Percentiles rank a stretch among this genome's conserved stretches.
Evolutionary conservation across 2,113 vertebrate species (phyloP).

Genomic region (Aphyosemion australe): DNA sequence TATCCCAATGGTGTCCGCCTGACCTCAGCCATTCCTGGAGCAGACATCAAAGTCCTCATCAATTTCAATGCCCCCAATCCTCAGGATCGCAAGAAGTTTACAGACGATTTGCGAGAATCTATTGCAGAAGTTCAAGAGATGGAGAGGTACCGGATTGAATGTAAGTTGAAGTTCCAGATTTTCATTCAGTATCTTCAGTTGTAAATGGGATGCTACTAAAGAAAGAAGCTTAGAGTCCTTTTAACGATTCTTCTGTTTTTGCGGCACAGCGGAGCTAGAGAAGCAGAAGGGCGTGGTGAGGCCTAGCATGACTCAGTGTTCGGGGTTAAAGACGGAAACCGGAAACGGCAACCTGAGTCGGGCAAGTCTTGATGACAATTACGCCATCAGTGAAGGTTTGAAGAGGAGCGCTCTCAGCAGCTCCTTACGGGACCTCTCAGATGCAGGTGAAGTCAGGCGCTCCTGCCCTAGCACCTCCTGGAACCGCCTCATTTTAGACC

Average conservation of each 20-base stretch:
- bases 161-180: conserved; percentile 83
- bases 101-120: conserved; percentile 93
- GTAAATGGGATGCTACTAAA: too few relatives aligned
- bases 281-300: conserved; percentile 96
- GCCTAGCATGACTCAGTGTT: conserved; percentile 90
- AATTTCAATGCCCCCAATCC: conserved; percentile 99
- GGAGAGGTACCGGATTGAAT: conserved; percentile 98
- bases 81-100: conserved; percentile 98
- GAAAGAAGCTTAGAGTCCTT: too few relatives aligned
- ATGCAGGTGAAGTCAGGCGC: conserved; percentile 86
- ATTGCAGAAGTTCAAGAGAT: conserved; percentile 97
- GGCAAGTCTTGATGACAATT: conserved; percentile 94
- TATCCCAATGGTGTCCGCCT: conserved; percentile 96
- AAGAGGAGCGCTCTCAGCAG: conserved; percentile 96
- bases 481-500: conserved; percentile 8
- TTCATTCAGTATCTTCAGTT: neutral
- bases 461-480: neutral
- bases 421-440: conserved; percentile 94
- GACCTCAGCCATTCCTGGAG: conserved; percentile 92
- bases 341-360: conserved; percentile 87
- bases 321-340: conserved; percentile 89
- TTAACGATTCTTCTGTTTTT: neutral
- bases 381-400: conserved; percentile 89
- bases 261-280: conserved; percentile 89
- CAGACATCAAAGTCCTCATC: conserved; percentile 95